Evolutionary conservation across 2,888 invertebrate genomes (phyloP).

Genomic region (Nectonema munidae): DNA sequence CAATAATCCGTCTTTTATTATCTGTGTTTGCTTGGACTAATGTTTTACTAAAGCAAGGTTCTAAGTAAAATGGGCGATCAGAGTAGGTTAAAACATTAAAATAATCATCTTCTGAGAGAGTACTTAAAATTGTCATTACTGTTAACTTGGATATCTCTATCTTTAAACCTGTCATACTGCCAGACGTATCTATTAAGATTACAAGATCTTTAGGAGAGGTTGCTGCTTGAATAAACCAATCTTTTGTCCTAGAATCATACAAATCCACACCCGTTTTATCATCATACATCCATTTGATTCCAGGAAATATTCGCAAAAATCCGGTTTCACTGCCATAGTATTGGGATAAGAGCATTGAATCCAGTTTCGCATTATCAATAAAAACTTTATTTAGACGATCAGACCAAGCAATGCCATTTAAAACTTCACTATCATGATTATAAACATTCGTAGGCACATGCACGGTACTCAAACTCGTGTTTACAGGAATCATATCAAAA

Average conservation of each 20-base stretch:
- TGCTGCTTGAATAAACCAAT: conserved; percentile 62
- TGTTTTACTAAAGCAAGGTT: conserved; percentile 48
- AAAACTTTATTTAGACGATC: conserved; percentile 48
- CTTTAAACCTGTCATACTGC: conserved; percentile 70
- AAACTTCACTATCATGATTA: conserved; percentile 19
- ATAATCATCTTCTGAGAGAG: conserved; percentile 83
- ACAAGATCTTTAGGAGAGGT: conserved; percentile 87
- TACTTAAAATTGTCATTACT: conserved; percentile 52
- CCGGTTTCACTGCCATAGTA: conserved; percentile 80
- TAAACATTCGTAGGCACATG: conserved; percentile 28
- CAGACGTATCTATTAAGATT: conserved; percentile 67
- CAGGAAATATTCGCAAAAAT: conserved; percentile 66
- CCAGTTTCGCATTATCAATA: conserved; percentile 44
- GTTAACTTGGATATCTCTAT: conserved; percentile 65
- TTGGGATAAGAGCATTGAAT: conserved; percentile 74
- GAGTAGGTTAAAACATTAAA: conserved; percentile 69
- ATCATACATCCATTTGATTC: conserved; percentile 27
- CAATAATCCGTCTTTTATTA: conserved; percentile 34
- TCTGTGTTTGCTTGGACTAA: conserved; percentile 44
- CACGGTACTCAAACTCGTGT: conserved; percentile 21
- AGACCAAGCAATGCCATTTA: conserved; percentile 34
- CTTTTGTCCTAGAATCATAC: conserved; percentile 38
- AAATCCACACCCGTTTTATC: conserved; percentile 30
- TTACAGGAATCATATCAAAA: conserved; percentile 16
- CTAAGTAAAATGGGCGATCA: conserved; percentile 39